A percentile compares a stretch with the other conserved stretches of the same genome.
phyloP scores from a whole-genome alignment of 2,888 invertebrate genomes.

The Melanargia galathea region DNA sequence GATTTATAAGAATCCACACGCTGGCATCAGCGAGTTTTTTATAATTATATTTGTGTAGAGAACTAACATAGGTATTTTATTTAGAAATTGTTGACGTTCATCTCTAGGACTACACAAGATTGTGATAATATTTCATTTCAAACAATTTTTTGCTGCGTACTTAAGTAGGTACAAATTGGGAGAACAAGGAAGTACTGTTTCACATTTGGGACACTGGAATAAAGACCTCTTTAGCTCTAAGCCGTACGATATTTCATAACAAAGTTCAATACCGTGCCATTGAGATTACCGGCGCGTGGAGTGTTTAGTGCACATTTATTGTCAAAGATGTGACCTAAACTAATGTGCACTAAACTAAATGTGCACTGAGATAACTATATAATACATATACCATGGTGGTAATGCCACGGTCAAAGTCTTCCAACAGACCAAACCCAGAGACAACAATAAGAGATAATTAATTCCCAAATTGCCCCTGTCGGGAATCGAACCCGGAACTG shows the following conservation, averaged over 20 bases:
- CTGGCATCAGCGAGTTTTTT: too few relatives aligned
- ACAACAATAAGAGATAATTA: too few relatives aligned
- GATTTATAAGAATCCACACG: too few relatives aligned
- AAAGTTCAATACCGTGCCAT: neutral
- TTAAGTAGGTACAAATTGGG: neutral
- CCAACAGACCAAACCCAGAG: too few relatives aligned
- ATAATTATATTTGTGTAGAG: too few relatives aligned
- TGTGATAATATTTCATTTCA: neutral
- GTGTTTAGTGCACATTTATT: neutral
- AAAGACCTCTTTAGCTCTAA: neutral
- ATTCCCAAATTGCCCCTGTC: too few relatives aligned
- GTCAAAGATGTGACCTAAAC: too few relatives aligned
- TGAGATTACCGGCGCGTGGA: neutral
- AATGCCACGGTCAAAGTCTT: too few relatives aligned
- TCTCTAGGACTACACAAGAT: constrained; percentile 4
- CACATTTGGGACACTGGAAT: neutral
- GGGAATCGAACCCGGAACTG: too few relatives aligned
- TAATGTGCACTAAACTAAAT: too few relatives aligned
- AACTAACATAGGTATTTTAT: neutral
- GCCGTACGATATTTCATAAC: neutral
- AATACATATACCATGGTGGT: too few relatives aligned
- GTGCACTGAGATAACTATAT: too few relatives aligned
- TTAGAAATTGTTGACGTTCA: neutral
- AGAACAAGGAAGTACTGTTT: constrained; percentile 7
- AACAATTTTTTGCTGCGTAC: neutral